A percentile compares a stretch with the other conserved stretches of the same genome.
Conservation (phyloP, 2,113 vertebrate genomes). For the Tragelaphus strepsiceros region DNA sequence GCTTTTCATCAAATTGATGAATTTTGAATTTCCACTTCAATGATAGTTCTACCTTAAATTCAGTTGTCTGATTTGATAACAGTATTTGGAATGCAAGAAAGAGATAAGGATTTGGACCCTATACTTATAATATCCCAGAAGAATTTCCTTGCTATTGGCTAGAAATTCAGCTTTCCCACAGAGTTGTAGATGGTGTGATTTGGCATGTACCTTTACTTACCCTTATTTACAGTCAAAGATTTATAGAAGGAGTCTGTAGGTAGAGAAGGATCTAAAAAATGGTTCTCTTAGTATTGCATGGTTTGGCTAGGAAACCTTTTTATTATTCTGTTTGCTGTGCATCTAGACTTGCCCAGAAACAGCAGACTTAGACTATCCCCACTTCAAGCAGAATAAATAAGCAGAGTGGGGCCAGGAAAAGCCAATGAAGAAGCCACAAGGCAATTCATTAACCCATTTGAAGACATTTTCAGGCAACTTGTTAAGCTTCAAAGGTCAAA, state of each 20-base stretch:
- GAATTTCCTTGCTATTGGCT: conserved; percentile 30
- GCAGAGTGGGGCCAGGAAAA: conserved; percentile 48
- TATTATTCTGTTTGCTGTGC: not conserved
- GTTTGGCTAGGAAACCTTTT: conserved; percentile 44
- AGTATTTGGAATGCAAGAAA: not conserved
- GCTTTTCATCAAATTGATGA: not conserved
- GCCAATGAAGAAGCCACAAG: conserved; percentile 4
- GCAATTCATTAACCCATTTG: conserved; percentile 59
- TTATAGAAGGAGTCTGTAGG: not conserved
- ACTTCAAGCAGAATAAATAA: conserved; percentile 67
- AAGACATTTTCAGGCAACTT: conserved; percentile 67
- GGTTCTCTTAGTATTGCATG: not conserved
- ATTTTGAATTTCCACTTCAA: conserved; percentile 3
- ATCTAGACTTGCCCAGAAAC: conserved; percentile 70
- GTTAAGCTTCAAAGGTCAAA: conserved; percentile 76
- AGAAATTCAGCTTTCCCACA: not conserved
- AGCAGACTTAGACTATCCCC: conserved; percentile 62
- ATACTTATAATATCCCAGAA: not conserved
- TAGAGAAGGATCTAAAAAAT: not conserved
- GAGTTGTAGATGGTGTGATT: not conserved
- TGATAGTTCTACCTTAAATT: not conserved
- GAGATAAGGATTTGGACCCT: not conserved
- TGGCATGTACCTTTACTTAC: not conserved
- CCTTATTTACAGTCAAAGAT: not conserved
- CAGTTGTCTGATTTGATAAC: not conserved